A percentile compares a stretch with the other conserved stretches of the same genome.
phyloP scores from a whole-genome alignment of 2,797 vertebrate species.

The Pipistrellus pygmaeus region DNA sequence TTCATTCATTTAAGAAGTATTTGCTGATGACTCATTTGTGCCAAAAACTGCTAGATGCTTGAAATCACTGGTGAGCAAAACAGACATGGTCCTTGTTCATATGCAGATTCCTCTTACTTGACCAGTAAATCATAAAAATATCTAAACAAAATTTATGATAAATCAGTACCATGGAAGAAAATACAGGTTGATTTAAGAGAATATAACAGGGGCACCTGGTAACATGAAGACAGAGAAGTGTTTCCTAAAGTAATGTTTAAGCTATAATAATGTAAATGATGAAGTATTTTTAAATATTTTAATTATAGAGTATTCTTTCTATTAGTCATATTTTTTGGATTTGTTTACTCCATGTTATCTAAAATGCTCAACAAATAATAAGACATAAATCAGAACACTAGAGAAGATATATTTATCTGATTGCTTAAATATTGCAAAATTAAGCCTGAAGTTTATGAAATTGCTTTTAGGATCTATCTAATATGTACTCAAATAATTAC shows the following conservation, averaged over 20 bases:
- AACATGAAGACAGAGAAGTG: background rate
- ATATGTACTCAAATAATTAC: slow-evolving; percentile 21
- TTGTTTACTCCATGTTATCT: background rate
- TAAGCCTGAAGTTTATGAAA: slow-evolving; percentile 43
- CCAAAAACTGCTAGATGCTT: background rate
- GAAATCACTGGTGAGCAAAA: background rate
- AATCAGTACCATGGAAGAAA: background rate
- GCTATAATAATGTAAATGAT: background rate
- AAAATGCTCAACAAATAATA: slow-evolving; percentile 46
- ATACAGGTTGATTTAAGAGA: background rate
- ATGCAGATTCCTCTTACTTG: slow-evolving; percentile 10
- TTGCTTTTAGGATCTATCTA: slow-evolving; percentile 36
- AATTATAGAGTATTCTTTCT: slow-evolving; percentile 18
- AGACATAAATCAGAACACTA: slow-evolving; percentile 14
- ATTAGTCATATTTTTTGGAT: background rate
- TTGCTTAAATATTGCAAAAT: slow-evolving; percentile 38
- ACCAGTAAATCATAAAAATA: slow-evolving; percentile 3
- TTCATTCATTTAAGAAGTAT: slow-evolving; percentile 58
- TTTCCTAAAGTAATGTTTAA: slow-evolving; percentile 26
- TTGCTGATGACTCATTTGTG: background rate
- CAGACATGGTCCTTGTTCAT: background rate
- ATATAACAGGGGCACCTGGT: background rate
- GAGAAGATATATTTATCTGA: background rate
- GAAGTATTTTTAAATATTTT: background rate
- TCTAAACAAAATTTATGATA: background rate